These are phyloP conservation scores for Drosophila birchii DNA, from an alignment of 2,888 invertebrate species.

Conservation along the genomic window DNA sequence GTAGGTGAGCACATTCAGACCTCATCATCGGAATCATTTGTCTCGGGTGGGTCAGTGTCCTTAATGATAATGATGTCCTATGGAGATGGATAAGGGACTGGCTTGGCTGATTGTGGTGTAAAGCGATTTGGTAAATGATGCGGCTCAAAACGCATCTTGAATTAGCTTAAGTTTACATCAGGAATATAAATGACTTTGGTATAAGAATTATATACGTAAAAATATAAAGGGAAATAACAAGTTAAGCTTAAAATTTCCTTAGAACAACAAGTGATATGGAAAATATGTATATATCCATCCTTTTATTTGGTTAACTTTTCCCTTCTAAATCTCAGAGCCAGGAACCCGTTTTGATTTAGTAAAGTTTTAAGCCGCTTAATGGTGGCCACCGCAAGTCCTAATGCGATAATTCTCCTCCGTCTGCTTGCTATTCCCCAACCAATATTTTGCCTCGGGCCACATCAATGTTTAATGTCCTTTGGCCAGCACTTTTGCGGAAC, in stretches of 20 bases:
- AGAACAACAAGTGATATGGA: not conserved
- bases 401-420: slow-evolving; percentile 30
- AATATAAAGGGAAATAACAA: not conserved
- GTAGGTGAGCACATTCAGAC: slow-evolving; percentile 42
- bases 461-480: slow-evolving; percentile 48
- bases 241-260: not conserved
- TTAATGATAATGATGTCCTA: slow-evolving; percentile 45
- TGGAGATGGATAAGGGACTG: slow-evolving; percentile 19
- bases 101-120: slow-evolving; percentile 12
- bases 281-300: not conserved
- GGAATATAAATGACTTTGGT: not conserved
- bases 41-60: slow-evolving; percentile 52
- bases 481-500: slow-evolving; percentile 24
- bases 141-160: slow-evolving; percentile 9
- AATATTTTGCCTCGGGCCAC: slow-evolving; percentile 14
- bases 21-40: slow-evolving; percentile 46
- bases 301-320: not conserved
- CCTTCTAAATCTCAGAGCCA: not conserved
- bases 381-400: slow-evolving; percentile 36
- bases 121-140: slow-evolving; percentile 29
- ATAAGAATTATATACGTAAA: not conserved
- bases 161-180: not conserved
- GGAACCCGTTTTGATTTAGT: slow-evolving; percentile 19
- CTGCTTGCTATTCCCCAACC: not conserved
- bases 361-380: slow-evolving; percentile 50